These are phyloP conservation scores for Paracanthobrama guichenoti DNA, from an alignment of 2,113 vertebrate species.

Conservation along the genomic window DNA sequence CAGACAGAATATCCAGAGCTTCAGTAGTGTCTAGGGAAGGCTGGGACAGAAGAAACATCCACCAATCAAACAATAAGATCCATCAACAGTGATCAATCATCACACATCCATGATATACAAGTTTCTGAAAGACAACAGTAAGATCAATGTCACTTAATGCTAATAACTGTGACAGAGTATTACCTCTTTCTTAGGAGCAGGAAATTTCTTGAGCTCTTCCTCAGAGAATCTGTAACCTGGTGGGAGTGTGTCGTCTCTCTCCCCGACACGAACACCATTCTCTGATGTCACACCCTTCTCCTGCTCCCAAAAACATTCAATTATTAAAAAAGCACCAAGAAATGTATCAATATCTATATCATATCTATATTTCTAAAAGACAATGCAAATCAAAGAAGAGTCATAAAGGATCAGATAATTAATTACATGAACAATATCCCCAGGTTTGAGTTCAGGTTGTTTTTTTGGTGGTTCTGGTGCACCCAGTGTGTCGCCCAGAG, in stretches of 20 bases:
- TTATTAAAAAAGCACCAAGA: background rate
- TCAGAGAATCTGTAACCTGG: constrained; percentile 57
- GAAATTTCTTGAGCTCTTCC: constrained; percentile 47
- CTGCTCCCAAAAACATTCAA: constrained; percentile 31
- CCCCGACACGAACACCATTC: constrained; percentile 58
- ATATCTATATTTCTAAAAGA: background rate
- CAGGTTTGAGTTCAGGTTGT: constrained; percentile 55
- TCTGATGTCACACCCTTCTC: constrained; percentile 46
- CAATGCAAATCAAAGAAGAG: background rate
- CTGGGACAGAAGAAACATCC: constrained; percentile 25
- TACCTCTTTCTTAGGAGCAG: constrained; percentile 53
- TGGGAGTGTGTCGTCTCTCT: constrained; percentile 59
- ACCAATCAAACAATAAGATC: background rate
- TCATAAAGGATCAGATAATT: background rate
- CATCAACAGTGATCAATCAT: background rate
- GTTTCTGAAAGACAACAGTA: background rate
- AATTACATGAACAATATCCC: constrained; percentile 56
- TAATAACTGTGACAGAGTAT: too few species aligned
- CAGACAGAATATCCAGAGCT: constrained; percentile 60
- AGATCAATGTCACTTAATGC: background rate
- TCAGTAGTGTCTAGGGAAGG: constrained; percentile 54
- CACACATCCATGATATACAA: background rate
- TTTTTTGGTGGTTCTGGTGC: constrained; percentile 59
- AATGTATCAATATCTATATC: background rate
- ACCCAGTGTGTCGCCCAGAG: constrained; percentile 62